phyloP scores from a whole-genome alignment of 2,113 vertebrate genomes.

The Charina bottae region DNA sequence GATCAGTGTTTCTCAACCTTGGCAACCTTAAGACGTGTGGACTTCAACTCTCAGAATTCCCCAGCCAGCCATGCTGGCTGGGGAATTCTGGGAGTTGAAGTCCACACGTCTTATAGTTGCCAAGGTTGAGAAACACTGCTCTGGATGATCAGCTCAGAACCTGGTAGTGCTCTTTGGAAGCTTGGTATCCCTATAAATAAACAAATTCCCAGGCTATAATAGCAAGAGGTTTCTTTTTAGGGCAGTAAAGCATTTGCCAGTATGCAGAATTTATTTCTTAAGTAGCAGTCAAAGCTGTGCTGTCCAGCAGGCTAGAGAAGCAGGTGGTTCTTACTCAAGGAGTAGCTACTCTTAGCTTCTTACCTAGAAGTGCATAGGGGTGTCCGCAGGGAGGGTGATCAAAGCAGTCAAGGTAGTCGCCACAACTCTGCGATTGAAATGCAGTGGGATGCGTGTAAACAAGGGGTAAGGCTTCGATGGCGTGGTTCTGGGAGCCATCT shows the following conservation, averaged over 20 bases:
- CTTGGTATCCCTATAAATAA: neutral
- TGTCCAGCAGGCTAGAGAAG: conserved; percentile 40
- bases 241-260: conserved; percentile 51
- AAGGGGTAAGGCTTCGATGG: neutral
- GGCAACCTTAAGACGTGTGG: neutral
- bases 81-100: neutral
- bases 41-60: neutral
- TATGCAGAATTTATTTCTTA: conserved; percentile 56
- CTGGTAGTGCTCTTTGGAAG: neutral
- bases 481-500: neutral
- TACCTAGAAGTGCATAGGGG: neutral
- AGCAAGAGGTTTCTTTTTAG: conserved; percentile 60
- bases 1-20: neutral
- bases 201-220: conserved; percentile 39
- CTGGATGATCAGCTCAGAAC: neutral
- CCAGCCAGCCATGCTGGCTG: too few species aligned
- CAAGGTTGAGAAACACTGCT: neutral
- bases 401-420: neutral
- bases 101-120: neutral
- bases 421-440: neutral
- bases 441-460: neutral
- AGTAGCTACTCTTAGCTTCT: conserved; percentile 26
- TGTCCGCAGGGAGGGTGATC: neutral
- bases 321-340: conserved; percentile 10
- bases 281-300: conserved; percentile 48